Percentiles rank a stretch among this genome's conserved stretches.
Conservation (phyloP, 2,113 vertebrate genomes). For the Sinocyclocheilus anshuiensis region DNA sequence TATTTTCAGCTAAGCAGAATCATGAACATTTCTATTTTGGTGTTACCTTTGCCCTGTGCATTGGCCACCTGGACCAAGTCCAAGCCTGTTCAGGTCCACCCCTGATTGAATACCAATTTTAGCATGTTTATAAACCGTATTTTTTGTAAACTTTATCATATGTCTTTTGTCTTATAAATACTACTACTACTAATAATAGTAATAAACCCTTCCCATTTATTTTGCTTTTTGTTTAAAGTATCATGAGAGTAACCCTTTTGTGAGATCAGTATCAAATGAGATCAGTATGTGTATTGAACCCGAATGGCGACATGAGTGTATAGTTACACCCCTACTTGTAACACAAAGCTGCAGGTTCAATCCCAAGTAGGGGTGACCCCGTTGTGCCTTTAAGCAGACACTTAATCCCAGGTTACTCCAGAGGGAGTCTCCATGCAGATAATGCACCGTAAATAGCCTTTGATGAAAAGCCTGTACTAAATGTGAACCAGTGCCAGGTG, state of each 20-base stretch:
- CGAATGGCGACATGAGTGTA: not conserved
- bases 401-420: not conserved
- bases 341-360: not conserved
- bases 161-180: no score
- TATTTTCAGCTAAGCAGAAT: not conserved
- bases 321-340: not conserved
- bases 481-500: not conserved
- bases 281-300: not conserved
- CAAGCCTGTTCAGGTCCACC: not conserved
- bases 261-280: not conserved
- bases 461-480: conserved; percentile 26
- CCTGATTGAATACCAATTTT: not conserved
- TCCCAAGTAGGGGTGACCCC: not conserved
- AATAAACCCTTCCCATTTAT: no score
- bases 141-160: no score
- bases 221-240: not conserved
- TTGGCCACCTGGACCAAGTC: no score
- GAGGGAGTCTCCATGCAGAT: not conserved
- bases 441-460: not conserved
- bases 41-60: no score
- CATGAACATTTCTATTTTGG: not conserved
- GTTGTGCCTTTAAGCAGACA: not conserved
- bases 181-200: no score
- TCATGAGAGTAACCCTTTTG: not conserved
- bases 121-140: no score